Evolutionary conservation across 2,888 invertebrate genomes (phyloP).

Genomic region (Heteropelma amictum): DNA sequence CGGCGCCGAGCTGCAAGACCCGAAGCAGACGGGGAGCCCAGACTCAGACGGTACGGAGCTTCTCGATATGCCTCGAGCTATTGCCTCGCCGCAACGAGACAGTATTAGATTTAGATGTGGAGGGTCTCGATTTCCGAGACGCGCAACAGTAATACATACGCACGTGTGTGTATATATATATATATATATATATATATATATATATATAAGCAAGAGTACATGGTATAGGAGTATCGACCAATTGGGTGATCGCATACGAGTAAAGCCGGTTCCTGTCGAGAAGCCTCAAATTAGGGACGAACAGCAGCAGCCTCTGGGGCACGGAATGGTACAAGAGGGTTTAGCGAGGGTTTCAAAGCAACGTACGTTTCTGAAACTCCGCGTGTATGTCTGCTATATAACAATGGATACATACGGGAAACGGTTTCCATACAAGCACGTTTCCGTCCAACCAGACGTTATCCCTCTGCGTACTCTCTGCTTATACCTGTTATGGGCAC

Average conservation of each 20-base stretch:
- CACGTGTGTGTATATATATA: too few relatives aligned
- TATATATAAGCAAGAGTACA: too few relatives aligned
- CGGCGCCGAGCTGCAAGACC: slow-evolving; percentile 1
- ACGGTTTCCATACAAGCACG: slow-evolving; percentile 43
- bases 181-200: too few relatives aligned
- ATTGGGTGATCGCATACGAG: slow-evolving; percentile 15
- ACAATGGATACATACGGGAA: slow-evolving; percentile 56
- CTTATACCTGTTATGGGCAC: slow-evolving; percentile 23
- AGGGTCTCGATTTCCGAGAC: slow-evolving; percentile 23
- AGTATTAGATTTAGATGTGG: slow-evolving; percentile 46
- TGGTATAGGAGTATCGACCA: neutral
- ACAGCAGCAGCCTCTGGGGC: slow-evolving; percentile 37
- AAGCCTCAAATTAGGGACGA: slow-evolving; percentile 53
- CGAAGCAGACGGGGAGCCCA: neutral
- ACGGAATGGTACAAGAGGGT: slow-evolving; percentile 33
- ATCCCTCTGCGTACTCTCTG: slow-evolving; percentile 8
- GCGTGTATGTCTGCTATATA: slow-evolving; percentile 23
- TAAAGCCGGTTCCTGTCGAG: slow-evolving; percentile 45
- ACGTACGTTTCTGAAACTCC: slow-evolving; percentile 16
- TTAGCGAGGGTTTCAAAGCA: slow-evolving; percentile 12
- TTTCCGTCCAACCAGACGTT: slow-evolving; percentile 38
- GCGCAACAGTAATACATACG: slow-evolving; percentile 14
- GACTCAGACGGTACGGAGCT: neutral
- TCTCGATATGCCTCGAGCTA: slow-evolving; percentile 23
- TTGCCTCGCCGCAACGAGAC: slow-evolving; percentile 15